Conservation (phyloP, 2,888 invertebrate genomes). For the Morpho deidamia region DNA sequence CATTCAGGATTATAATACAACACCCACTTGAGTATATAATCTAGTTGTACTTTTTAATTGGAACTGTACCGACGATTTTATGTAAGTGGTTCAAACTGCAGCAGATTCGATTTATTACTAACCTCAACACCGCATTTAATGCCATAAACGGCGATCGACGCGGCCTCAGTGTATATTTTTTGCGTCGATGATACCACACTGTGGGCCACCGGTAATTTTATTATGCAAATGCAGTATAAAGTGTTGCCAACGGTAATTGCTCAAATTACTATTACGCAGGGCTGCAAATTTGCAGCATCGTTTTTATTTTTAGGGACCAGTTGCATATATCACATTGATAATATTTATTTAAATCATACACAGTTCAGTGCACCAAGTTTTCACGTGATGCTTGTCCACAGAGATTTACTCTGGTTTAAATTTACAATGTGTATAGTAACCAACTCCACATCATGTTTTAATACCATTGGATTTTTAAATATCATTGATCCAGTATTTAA, state of each 20-base stretch:
- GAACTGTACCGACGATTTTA: conserved; percentile 15
- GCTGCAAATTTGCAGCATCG: background rate
- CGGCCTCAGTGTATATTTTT: conserved; percentile 40
- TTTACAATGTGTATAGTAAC: no score
- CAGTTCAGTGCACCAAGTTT: no score
- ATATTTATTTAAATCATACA: no score
- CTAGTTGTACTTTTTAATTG: conserved; percentile 15
- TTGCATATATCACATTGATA: background rate
- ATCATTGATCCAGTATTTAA: no score
- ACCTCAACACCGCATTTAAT: conserved; percentile 48
- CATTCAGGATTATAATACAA: no score
- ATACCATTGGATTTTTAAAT: no score
- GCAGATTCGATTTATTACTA: conserved; percentile 45
- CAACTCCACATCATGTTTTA: no score
- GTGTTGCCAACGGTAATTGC: conserved; percentile 71
- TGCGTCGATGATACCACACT: conserved; percentile 43
- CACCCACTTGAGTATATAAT: background rate
- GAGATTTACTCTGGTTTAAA: no score
- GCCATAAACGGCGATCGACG: conserved; percentile 45
- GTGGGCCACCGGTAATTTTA: conserved; percentile 62
- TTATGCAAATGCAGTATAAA: conserved; percentile 74
- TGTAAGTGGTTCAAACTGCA: conserved; percentile 32
- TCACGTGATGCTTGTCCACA: no score
- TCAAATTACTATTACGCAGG: conserved; percentile 41
- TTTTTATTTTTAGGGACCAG: background rate